These are phyloP conservation scores for Rhea americana DNA, from an alignment of 2,113 vertebrate species.

Conservation along the genomic window DNA sequence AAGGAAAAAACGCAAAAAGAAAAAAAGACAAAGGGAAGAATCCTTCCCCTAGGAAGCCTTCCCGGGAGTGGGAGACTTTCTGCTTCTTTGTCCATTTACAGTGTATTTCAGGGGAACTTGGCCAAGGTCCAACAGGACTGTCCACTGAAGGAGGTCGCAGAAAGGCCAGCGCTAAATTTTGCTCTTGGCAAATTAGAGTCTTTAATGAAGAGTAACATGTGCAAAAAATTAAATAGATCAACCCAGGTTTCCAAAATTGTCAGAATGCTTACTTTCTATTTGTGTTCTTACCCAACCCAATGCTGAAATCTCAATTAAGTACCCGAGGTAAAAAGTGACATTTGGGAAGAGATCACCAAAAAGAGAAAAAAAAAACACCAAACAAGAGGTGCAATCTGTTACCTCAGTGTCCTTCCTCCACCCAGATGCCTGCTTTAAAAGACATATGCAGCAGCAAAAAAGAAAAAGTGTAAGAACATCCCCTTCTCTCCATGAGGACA, in stretches of 20 bases:
- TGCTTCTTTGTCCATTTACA: conserved; percentile 29
- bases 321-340: conserved; percentile 74
- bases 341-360: conserved; percentile 73
- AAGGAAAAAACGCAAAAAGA: too few relatives aligned
- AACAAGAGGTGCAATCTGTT: conserved; percentile 71
- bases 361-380: neutral
- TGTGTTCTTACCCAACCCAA: conserved; percentile 50
- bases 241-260: conserved; percentile 72
- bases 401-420: conserved; percentile 75
- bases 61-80: neutral
- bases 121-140: conserved; percentile 11
- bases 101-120: neutral
- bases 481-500: conserved; percentile 58
- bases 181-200: conserved; percentile 74
- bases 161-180: conserved; percentile 57
- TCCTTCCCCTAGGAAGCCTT: neutral
- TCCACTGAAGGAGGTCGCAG: neutral
- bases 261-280: conserved; percentile 67
- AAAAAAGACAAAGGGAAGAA: neutral
- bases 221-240: conserved; percentile 80
- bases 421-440: conserved; percentile 73
- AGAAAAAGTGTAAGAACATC: conserved; percentile 48
- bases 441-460: conserved; percentile 72
- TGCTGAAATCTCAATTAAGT: conserved; percentile 62
- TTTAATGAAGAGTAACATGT: conserved; percentile 79